Percentiles rank a stretch among this genome's conserved stretches.
phyloP scores from a whole-genome alignment of 2,797 vertebrate genomes.

The Lithobates sylvaticus region DNA sequence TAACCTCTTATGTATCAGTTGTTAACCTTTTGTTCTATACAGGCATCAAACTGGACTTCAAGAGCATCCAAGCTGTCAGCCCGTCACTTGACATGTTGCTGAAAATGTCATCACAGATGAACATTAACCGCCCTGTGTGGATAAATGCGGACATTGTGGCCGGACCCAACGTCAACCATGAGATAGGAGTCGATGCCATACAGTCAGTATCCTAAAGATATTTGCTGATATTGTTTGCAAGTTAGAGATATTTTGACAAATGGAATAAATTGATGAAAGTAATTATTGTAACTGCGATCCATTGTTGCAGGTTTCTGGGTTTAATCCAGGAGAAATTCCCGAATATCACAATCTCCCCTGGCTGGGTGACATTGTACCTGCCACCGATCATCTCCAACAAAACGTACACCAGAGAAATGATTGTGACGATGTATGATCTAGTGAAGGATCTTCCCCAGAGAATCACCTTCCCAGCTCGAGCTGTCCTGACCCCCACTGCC shows the following conservation, averaged over 20 bases:
- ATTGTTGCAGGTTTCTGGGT: conserved; percentile 77
- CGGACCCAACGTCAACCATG: conserved; percentile 80
- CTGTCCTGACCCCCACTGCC: conserved; percentile 74
- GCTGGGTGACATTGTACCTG: conserved; percentile 82
- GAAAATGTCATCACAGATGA: conserved; percentile 66
- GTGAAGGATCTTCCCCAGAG: conserved; percentile 76
- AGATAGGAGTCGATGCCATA: conserved; percentile 76
- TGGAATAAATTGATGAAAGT: neutral
- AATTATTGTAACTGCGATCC: neutral
- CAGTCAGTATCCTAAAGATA: conserved; percentile 69
- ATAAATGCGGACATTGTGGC: conserved; percentile 80
- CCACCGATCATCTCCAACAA: conserved; percentile 58
- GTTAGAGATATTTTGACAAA: neutral
- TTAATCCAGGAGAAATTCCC: conserved; percentile 82
- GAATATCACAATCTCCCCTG: conserved; percentile 82
- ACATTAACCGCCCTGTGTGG: conserved; percentile 80
- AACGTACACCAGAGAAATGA: conserved; percentile 80
- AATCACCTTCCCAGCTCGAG: conserved; percentile 82
- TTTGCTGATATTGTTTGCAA: neutral
- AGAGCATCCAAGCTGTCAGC: conserved; percentile 75
- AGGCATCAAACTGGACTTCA: conserved; percentile 88
- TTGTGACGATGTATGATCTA: conserved; percentile 80
- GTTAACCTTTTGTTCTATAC: neutral
- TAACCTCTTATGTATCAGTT: neutral
- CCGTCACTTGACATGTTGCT: conserved; percentile 76